These are phyloP conservation scores for Monochamus saltuarius DNA, from an alignment of 1,140 invertebrate species.

Conservation along the genomic window DNA sequence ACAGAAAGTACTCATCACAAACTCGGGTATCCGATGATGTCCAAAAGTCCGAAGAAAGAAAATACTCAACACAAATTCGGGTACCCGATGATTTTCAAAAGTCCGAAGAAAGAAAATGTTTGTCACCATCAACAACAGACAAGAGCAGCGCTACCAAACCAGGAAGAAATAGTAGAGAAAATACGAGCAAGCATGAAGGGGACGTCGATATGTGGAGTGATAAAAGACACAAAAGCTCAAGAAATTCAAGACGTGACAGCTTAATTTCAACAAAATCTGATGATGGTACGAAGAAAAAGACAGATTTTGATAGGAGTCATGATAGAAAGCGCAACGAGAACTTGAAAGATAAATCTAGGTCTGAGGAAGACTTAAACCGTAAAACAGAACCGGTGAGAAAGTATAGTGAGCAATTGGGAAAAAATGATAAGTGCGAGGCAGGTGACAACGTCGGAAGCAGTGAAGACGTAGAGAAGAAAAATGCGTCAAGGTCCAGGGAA, in stretches of 20 bases:
- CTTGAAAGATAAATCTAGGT: background rate
- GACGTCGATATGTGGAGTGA: background rate
- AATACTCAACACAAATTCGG: background rate
- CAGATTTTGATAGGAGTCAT: background rate
- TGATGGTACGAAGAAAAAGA: background rate
- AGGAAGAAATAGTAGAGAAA: background rate
- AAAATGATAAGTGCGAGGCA: too few species aligned
- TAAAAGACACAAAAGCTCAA: background rate
- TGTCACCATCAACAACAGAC: too few species aligned
- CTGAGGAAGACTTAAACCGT: background rate
- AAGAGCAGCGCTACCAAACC: background rate
- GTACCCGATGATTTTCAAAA: background rate
- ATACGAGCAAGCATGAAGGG: constrained; percentile 1
- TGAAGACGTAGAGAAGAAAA: background rate
- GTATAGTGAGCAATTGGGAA: too few species aligned
- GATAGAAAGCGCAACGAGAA: background rate
- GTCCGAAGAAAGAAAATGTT: background rate
- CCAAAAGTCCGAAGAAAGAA: too few species aligned
- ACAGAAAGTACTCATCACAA: too few species aligned
- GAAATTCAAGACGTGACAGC: background rate
- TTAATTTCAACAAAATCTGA: background rate
- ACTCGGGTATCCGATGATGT: too few species aligned
- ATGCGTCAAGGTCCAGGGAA: background rate
- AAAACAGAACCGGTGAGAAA: background rate
- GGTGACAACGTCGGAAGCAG: background rate